phyloP scores from a whole-genome alignment of 2,113 vertebrate species.

The Hemibagrus wyckioides region DNA sequence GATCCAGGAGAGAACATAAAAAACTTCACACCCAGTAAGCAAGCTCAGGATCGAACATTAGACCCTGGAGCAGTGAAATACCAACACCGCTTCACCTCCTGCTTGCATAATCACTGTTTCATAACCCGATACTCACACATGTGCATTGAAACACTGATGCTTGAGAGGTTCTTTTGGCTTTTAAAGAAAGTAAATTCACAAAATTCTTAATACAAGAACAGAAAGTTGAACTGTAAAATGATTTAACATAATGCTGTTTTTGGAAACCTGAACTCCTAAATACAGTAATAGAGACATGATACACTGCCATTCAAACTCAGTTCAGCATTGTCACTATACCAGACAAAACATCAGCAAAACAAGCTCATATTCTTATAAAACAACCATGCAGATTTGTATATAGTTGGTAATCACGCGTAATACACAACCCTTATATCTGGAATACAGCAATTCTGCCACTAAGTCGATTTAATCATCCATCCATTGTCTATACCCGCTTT shows the following conservation, averaged over 20 bases:
- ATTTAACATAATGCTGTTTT: not conserved
- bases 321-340: not conserved
- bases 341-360: not conserved
- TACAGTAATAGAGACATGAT: not conserved
- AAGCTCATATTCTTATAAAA: not conserved
- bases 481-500: too few species aligned
- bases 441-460: not conserved
- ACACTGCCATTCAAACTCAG: not conserved
- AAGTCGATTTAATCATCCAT: too few species aligned
- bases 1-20: not conserved
- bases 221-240: not conserved
- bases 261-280: not conserved
- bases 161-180: not conserved
- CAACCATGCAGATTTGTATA: not conserved
- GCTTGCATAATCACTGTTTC: constrained; percentile 8
- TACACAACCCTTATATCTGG: not conserved
- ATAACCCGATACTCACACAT: not conserved
- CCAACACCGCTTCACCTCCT: not conserved
- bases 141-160: not conserved
- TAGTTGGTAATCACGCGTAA: not conserved
- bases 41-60: not conserved
- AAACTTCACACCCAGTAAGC: not conserved
- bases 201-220: not conserved
- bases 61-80: not conserved
- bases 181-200: not conserved